phyloP scores from a whole-genome alignment of 37 sponge, comb jelly and placozoan genomes.

The Lycopodina hypogea region DNA sequence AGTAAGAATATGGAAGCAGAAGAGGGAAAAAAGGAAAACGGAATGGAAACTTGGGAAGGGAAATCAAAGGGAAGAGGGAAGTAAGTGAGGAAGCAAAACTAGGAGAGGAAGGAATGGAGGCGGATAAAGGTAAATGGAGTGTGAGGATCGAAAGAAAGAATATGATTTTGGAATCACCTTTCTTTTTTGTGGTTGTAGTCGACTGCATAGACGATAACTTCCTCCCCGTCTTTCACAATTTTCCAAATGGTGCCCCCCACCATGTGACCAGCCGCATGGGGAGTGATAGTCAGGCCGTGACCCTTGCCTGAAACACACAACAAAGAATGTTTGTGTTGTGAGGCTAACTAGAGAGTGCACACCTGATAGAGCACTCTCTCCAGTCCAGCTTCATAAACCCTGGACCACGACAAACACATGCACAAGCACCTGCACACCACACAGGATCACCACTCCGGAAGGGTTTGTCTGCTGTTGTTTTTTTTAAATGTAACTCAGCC shows the following conservation, averaged over 20 bases:
- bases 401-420: too few relatives aligned
- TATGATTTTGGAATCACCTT: conserved; percentile 48
- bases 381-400: neutral
- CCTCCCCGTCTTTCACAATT: conserved; percentile 97
- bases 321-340: neutral
- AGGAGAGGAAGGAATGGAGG: neutral
- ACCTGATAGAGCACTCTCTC: neutral
- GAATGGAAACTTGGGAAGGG: too few relatives aligned
- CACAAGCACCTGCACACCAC: too few relatives aligned
- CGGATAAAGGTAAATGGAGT: neutral
- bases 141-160: neutral
- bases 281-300: conserved; percentile 94
- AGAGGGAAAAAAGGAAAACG: too few relatives aligned
- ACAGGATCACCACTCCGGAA: too few relatives aligned
- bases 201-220: conserved; percentile 97
- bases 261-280: conserved; percentile 97
- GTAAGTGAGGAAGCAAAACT: neutral
- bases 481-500: too few relatives aligned
- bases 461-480: too few relatives aligned
- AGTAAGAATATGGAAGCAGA: too few relatives aligned
- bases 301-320: conserved; percentile 76
- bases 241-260: conserved; percentile 99
- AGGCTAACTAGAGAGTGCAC: too few relatives aligned
- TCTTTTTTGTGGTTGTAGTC: conserved; percentile 99
- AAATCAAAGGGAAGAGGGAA: too few relatives aligned